A percentile compares a stretch with the other conserved stretches of the same genome.
These are phyloP conservation scores for Fabriciana adippe DNA, from an alignment of 2,888 invertebrate genomes.

Conservation along the genomic window DNA sequence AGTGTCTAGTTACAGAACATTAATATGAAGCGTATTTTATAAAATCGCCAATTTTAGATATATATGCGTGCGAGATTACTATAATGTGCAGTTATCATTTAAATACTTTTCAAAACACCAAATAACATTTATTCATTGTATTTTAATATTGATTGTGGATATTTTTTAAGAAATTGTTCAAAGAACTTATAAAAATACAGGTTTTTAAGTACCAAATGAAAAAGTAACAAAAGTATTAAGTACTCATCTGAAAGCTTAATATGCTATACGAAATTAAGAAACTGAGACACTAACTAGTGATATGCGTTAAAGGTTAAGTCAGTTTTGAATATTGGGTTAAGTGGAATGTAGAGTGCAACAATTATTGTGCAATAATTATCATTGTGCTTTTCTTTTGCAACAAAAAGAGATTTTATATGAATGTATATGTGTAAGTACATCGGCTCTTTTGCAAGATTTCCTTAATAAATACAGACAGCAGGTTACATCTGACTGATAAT, in stretches of 20 bases:
- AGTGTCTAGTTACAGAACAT: conserved; percentile 30
- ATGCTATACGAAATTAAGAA: background rate
- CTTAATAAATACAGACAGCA: background rate
- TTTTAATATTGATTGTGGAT: too few species aligned
- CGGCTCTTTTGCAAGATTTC: background rate
- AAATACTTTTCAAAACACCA: conserved; percentile 26
- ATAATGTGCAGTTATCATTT: conserved; percentile 32
- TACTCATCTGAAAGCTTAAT: conserved; percentile 19
- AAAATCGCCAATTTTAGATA: conserved; percentile 21
- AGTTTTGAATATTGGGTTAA: conserved; percentile 21
- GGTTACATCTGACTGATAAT: background rate
- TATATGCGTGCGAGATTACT: conserved; percentile 29
- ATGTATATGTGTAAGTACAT: conserved; percentile 21
- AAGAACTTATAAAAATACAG: conserved; percentile 7
- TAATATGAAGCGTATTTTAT: conserved; percentile 25
- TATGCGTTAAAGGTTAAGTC: conserved; percentile 8
- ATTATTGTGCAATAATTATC: conserved; percentile 43
- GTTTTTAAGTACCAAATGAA: conserved; percentile 10
- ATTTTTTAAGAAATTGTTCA: background rate
- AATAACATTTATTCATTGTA: background rate
- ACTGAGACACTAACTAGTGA: conserved; percentile 14
- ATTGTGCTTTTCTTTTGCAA: conserved; percentile 39
- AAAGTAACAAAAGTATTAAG: conserved; percentile 13
- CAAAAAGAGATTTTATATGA: conserved; percentile 27
- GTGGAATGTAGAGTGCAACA: conserved; percentile 47